Base-by-base conservation (phyloP, 2,888 invertebrate species). In the Dromius quadrimaculatus region DNA sequence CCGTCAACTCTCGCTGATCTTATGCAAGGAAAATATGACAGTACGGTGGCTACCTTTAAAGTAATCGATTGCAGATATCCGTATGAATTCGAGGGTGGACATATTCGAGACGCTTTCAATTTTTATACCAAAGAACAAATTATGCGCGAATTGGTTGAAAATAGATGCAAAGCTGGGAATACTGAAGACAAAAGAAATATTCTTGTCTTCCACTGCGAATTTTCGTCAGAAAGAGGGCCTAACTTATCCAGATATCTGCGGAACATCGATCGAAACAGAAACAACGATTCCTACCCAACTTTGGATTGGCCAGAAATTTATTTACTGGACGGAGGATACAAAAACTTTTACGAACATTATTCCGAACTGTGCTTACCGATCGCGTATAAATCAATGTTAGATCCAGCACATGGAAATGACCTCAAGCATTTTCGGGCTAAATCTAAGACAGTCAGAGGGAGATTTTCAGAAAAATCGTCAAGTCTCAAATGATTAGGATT, bases 121-220 rank as follows among this genome's bases (percentile, higher is more conserved):
- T 83, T 95, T 22, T 95, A 90, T 83, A 94, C 92, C 0, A 90
- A 90, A 73, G 90, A 92, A 0, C 90, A 91, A 74, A 87, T 97
- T 8, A 82, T 88, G 72, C 83, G 86, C 72, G 85, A 87, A 74
- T 86, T 93, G 71, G 78, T 90, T 13, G 81, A 82, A 13, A 61
- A 66, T 2, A 73, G 75, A 2, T 64, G 76, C 76, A 76, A 75
- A 75, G n/a, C n/a, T n/a, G n/a, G n/a, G n/a, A n/a, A n/a, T n/a
- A 23, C 54, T 34, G 34, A 45, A 20, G 47, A 11, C 5, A 76
- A 77, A 34, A 76, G 78, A 68, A 88, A 88, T 74, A 90, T 98
- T 54, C 84, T 98, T 43, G 90, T 99, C 50, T 98, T 99, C 83
- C 98, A 99, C 82, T 99, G 99, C 83, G 98, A 99, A 83, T 99